Conservation (phyloP, 2,797 vertebrate genomes). For the Carduelis carduelis region DNA sequence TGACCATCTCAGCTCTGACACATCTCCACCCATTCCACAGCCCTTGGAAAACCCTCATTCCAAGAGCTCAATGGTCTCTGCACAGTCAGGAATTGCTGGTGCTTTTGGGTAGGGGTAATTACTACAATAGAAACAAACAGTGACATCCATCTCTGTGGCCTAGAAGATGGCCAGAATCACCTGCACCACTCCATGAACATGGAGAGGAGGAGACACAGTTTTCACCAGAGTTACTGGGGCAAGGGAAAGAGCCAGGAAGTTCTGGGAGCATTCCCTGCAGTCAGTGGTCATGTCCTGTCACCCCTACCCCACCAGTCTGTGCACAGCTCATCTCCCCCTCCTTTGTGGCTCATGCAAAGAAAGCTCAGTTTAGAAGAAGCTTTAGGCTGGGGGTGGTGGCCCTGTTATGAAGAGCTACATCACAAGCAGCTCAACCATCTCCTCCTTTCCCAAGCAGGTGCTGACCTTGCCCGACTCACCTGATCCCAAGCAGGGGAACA, state of each 20-base stretch:
- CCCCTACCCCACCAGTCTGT: neutral
- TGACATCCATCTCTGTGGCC: no score
- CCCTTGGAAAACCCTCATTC: no score
- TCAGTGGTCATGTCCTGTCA: neutral
- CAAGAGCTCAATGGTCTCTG: no score
- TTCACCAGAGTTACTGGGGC: neutral
- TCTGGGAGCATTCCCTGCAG: neutral
- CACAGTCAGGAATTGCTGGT: no score
- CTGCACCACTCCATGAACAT: accelerated
- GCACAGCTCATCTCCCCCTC: neutral
- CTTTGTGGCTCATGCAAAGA: neutral
- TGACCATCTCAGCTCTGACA: no score
- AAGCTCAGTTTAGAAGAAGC: neutral
- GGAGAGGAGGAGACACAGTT: accelerated
- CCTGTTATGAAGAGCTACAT: accelerated
- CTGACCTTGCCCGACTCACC: neutral
- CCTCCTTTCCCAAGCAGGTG: neutral
- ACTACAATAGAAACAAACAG: no score
- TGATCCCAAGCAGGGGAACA: neutral
- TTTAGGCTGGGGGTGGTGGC: neutral
- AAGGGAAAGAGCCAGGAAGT: neutral
- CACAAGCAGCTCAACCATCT: neutral
- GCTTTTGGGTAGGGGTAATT: no score
- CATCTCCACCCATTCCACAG: no score
- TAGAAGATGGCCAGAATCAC: neutral